phyloP scores from a whole-genome alignment of 2,113 vertebrate species.

The Epinephelus cyanopodus region DNA sequence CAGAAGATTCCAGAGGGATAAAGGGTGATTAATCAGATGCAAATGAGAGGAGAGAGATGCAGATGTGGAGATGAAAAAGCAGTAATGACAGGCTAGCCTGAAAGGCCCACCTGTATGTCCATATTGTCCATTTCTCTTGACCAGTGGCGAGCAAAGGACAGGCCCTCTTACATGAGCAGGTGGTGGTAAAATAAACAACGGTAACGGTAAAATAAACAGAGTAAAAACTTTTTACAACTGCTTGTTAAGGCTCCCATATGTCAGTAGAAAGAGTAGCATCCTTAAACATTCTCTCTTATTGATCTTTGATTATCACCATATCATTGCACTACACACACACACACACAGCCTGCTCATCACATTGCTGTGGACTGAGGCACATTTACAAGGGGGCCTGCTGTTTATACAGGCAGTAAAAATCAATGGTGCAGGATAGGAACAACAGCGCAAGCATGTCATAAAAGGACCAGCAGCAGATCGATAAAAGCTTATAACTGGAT shows the following conservation, averaged over 20 bases:
- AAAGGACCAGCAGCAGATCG: constrained; percentile 41
- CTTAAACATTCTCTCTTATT: constrained; percentile 14
- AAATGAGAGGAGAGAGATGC: too few relatives aligned
- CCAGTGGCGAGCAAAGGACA: not conserved
- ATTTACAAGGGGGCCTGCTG: constrained; percentile 29
- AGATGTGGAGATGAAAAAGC: not conserved
- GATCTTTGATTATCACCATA: constrained; percentile 39
- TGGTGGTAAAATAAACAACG: too few relatives aligned
- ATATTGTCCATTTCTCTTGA: not conserved
- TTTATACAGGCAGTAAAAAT: constrained; percentile 53
- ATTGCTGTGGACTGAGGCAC: constrained; percentile 29
- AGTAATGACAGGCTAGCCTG: not conserved
- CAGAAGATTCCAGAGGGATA: not conserved
- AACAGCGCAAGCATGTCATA: constrained; percentile 42
- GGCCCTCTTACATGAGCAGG: not conserved
- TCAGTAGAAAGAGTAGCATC: constrained; percentile 27
- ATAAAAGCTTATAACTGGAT: constrained; percentile 39
- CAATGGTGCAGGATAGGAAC: constrained; percentile 25
- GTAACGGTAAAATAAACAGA: not conserved
- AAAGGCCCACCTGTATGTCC: not conserved
- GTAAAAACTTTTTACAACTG: not conserved
- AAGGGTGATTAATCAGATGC: not conserved
- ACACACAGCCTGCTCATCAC: constrained; percentile 4
- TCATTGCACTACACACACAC: constrained; percentile 21
- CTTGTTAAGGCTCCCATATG: constrained; percentile 13